Base-by-base conservation (phyloP, 1,140 invertebrate species). In the Gryon sp. region DNA sequence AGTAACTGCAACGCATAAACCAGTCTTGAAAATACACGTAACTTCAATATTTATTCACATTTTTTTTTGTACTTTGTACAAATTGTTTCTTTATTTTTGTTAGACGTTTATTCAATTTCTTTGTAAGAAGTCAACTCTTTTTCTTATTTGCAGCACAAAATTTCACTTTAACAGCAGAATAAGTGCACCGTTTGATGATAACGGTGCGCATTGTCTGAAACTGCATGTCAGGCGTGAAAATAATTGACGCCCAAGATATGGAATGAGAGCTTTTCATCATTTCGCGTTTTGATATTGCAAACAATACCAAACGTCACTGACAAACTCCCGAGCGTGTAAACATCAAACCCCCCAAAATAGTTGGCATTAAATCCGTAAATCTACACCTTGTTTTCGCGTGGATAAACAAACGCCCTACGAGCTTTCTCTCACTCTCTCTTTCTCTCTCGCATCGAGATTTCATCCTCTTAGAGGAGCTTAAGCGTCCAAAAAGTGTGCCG, bases 401-500 rank as follows among this genome's bases (percentile, higher is more conserved):
- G 12, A 18, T 34, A 45, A 68, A 38, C 66, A 60, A 59, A 69
- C 34, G 41, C 52, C 24, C 22, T 5, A 6, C 41, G 14, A n/a
- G n/a, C n/a, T n/a, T n/a, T n/a, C n/a, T n/a, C n/a, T n/a, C n/a
- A n/a, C n/a, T n/a, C n/a, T n/a, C n/a, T n/a, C n/a, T n/a, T n/a
- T n/a, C n/a, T n/a, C n/a, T n/a, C n/a, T n/a, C 63, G 28, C 38
- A 11, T 1, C 40, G 24, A 38, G 65, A 69, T 60, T 60, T 60
- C 36, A 60, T 60, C 53, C 66, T 60, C 66, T 59, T 60, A 52
- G 52, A 53, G 59, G 41, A 46, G 66, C 53, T 59, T 60, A n/a
- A 60, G 45, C 9, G 22, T 53, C 45, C 28, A 70, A 70, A 70
- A 70, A 60, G 66, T 52, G 38, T 60, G 52, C 34, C 53, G 38